These are phyloP conservation scores for Ancistrus triradiatus DNA, from an alignment of 2,113 vertebrate genomes.

Conservation along the genomic window DNA sequence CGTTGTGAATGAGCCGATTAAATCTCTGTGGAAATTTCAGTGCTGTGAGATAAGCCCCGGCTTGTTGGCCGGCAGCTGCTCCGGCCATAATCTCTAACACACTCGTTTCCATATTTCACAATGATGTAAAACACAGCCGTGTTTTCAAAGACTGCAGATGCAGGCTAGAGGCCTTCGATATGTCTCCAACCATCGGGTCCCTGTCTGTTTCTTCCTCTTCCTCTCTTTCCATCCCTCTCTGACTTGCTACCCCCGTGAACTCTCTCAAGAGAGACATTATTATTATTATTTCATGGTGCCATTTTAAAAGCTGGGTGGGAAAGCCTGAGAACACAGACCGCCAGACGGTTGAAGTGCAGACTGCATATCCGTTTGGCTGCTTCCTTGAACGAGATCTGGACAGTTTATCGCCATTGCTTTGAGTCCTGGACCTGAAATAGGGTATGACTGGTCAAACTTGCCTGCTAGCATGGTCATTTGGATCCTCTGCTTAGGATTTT, in stretches of 20 bases:
- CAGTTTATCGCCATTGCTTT: conserved; percentile 21
- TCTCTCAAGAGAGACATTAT: conserved; percentile 32
- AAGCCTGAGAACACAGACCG: conserved; percentile 26
- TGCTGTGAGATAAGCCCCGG: conserved; percentile 25
- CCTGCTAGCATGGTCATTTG: not conserved
- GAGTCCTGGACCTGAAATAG: conserved; percentile 26
- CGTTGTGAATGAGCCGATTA: conserved; percentile 22
- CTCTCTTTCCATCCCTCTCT: not conserved
- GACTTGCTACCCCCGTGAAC: not conserved
- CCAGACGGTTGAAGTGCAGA: conserved; percentile 24
- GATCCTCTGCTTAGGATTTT: no score
- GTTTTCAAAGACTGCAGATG: conserved; percentile 21
- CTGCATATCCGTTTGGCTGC: not conserved
- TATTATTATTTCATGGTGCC: conserved; percentile 42
- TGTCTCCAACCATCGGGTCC: not conserved
- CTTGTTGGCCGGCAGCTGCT: conserved; percentile 27
- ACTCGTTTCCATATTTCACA: conserved; percentile 13
- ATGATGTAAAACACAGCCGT: conserved; percentile 32
- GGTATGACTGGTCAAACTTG: not conserved
- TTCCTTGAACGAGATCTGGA: conserved; percentile 20
- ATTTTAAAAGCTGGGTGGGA: conserved; percentile 43
- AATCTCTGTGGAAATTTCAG: conserved; percentile 31
- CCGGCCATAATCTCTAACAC: conserved; percentile 20
- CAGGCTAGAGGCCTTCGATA: not conserved
- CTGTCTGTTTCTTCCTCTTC: not conserved